Evolutionary conservation across 2,888 invertebrate genomes (phyloP), one percentile per base, ranked within the genome.

Genomic region (Myopa tessellatipennis): DNA sequence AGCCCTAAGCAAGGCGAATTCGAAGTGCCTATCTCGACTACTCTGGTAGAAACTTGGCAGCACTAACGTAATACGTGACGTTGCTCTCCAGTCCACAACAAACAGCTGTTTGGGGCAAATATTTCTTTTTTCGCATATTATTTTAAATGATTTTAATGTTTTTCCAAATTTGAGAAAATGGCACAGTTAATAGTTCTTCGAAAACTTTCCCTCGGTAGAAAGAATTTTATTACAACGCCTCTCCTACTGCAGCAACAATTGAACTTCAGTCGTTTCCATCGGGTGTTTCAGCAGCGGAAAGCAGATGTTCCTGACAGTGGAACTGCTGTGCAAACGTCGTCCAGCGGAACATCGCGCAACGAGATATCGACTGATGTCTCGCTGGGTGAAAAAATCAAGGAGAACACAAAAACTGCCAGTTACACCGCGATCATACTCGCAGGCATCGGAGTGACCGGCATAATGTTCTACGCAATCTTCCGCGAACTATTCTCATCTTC

Each of bases 371-470:
- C 86, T 0, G 86, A 94, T 88, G 93, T 94, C 78, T 93, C 93
- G 8, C 84, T 94, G 12, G 93, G 93, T 16, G 93, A 94, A 84
- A 94, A 93, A 91, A 95, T 96, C 3, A 97, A 96, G 88, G 96
- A 97, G 90, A 95, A 95, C 18, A 95, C 96, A 3, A 96, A 97
- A 90, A 97, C 97, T 81, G 94, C 92, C 4, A 94, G 95, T 10
- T 98, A 98, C 86, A 91, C 95, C 83, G 94, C 94, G 16, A 92
- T 98, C 3, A 95, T 98, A 82, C 84, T 97, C 72, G 90, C 93
- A 58, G 97, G 96, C 2, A 87, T 96, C 78, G 95, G 95, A 60
- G 93, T 97, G 1, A 96, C 96, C 61, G 95, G 94, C 38, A 90
- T 94, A 4, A 93, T 98, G 88, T 94, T 96, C 86, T 98, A 94